phyloP scores from a whole-genome alignment of 2,113 vertebrate species.

The Ursus arctos region DNA sequence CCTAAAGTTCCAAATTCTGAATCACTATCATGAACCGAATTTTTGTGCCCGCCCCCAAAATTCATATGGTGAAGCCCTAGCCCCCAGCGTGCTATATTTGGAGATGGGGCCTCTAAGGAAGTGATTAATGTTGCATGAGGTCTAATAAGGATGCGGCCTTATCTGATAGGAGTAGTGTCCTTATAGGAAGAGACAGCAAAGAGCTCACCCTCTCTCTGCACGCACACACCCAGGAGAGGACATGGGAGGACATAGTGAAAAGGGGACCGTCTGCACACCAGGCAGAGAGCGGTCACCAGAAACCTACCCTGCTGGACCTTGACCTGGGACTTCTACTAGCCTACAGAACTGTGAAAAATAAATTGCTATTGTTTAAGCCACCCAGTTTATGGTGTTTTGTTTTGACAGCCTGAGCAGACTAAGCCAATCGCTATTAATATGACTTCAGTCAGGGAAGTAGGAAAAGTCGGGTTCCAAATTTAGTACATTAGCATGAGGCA shows the following conservation, averaged over 20 bases:
- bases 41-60: not conserved
- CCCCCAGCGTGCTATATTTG: not conserved
- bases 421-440: not conserved
- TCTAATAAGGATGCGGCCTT: not conserved
- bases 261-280: not conserved
- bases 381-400: not conserved
- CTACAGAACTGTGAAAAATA: not conserved
- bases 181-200: not conserved
- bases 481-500: not conserved
- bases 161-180: not conserved
- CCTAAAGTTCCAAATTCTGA: not conserved
- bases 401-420: not conserved
- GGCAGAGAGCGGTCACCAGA: not conserved
- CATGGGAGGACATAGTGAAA: not conserved
- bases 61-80: not conserved
- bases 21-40: not conserved
- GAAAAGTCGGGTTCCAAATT: not conserved
- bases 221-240: not conserved
- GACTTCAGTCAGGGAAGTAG: not conserved
- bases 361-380: not conserved
- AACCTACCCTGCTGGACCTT: not conserved
- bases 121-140: not conserved
- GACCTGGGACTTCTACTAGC: not conserved
- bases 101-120: not conserved
- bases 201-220: not conserved